Evolutionary conservation across 64 coral and sea anemone genomes (phyloP), one percentile per base, ranked within the genome.

Genomic region (Anthopleura sola): DNA sequence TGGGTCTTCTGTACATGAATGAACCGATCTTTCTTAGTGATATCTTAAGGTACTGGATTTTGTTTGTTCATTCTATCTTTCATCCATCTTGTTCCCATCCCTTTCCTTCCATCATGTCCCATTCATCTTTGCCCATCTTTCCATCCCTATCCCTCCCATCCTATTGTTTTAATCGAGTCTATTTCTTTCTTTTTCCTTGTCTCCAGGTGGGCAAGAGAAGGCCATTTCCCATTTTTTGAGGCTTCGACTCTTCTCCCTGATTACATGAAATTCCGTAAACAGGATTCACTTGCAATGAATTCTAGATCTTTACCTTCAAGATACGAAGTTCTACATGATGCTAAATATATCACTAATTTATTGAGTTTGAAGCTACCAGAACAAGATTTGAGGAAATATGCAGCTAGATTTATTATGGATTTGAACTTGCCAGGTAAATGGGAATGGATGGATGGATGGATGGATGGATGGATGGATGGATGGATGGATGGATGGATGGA

Each of bases 181-280:
- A 53, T 53, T 13, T 17, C 50, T 53, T 53, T 53, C 16, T 15
- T 53, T 14, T 14, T 53, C 13, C 50, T 14, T 53, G 40, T 32
- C 18, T 39, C 1, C 53, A 90, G 88, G 21, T 90, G 88, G 88
- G 75, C 86, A 0, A 76, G 49, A 60, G 88, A 90, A 85, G 88
- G 88, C 8, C 40, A 78, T 51, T 51, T 90, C 16, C 88, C 83
- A 7, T 90, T 85, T 36, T 80, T 47, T 79, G 51, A 85, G 74
- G 83, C 55, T 29, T 48, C 83, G 0, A 90, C 34, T 23, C 49
- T 90, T 49, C 88, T 90, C 28, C 88, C 88, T 34, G 84, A 54
- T 21, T 58, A 86, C 40, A 90, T 90, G 88, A 90, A 90, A 68
- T 85, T 90, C 37, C 29, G 64, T 80, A 17, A 82, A 15, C 18